A percentile compares a stretch with the other conserved stretches of the same genome.
Conservation (phyloP, 2,888 invertebrate species). For the Phrixothrix hirtus region DNA sequence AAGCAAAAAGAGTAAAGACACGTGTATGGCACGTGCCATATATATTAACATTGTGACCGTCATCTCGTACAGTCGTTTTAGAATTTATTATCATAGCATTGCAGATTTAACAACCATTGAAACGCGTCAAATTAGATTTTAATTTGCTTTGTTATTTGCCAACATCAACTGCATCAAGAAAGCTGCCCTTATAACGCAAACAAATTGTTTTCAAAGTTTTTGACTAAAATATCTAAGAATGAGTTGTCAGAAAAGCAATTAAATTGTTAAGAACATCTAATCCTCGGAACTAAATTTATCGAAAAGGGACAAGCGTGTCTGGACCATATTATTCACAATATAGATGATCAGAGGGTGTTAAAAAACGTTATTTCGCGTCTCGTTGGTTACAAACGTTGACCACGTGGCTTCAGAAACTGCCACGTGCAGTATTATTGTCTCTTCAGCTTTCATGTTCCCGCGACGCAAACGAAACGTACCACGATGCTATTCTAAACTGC, state of each 20-base stretch:
- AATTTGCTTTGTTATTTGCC: constrained; percentile 43
- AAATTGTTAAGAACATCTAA: constrained; percentile 5
- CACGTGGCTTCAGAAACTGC: constrained; percentile 52
- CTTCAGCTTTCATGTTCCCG: constrained; percentile 48
- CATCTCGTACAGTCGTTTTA: constrained; percentile 26
- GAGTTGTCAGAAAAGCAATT: neutral
- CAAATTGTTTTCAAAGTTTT: no score
- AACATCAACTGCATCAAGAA: no score
- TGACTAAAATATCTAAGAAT: no score
- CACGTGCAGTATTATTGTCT: constrained; percentile 51
- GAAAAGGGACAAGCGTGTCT: constrained; percentile 25
- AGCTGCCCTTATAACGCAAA: no score
- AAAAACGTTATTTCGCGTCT: constrained; percentile 56
- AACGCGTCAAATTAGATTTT: constrained; percentile 43
- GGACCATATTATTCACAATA: constrained; percentile 24
- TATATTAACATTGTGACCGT: constrained; percentile 51
- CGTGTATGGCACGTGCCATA: constrained; percentile 46
- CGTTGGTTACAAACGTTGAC: constrained; percentile 51
- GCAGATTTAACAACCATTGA: constrained; percentile 31
- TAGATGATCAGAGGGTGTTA: constrained; percentile 46
- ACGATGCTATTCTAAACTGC: constrained; percentile 46
- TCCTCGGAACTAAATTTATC: constrained; percentile 20
- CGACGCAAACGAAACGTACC: constrained; percentile 37
- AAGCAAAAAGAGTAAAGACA: constrained; percentile 36
- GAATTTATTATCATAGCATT: constrained; percentile 36